phyloP scores from a whole-genome alignment of 2,797 vertebrate genomes.

The Enteromius fasciolatus region DNA sequence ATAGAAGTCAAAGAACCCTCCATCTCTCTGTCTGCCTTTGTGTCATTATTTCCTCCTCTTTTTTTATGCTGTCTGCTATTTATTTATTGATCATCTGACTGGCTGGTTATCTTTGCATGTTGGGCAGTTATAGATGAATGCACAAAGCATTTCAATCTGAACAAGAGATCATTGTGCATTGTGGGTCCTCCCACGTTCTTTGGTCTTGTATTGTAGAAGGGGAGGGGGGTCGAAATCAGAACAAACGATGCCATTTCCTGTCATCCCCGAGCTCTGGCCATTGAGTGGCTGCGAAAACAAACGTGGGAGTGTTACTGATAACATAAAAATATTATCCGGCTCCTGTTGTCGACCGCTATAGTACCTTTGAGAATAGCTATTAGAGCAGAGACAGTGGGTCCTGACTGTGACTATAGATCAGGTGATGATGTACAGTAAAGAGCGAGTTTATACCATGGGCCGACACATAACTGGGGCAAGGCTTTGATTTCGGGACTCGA shows the following conservation, averaged over 20 bases:
- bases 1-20: slow-evolving; percentile 41
- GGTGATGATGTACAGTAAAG: slow-evolving; percentile 53
- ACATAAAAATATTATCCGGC: slow-evolving; percentile 63
- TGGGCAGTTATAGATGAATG: slow-evolving; percentile 71
- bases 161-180: slow-evolving; percentile 67
- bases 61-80: slow-evolving; percentile 67
- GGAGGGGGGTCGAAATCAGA: slow-evolving; percentile 54
- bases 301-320: slow-evolving; percentile 61
- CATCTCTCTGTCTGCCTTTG: slow-evolving; percentile 46
- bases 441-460: slow-evolving; percentile 35
- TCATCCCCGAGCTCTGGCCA: slow-evolving; percentile 65
- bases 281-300: slow-evolving; percentile 61
- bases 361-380: slow-evolving; percentile 60
- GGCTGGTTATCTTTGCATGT: slow-evolving; percentile 73
- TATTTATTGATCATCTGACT: slow-evolving; percentile 72
- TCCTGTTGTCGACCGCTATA: slow-evolving; percentile 55
- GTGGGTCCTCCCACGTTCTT: slow-evolving; percentile 60
- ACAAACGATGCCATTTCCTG: slow-evolving; percentile 72
- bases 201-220: slow-evolving; percentile 43
- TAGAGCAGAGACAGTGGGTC: slow-evolving; percentile 57
- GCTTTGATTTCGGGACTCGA: slow-evolving; percentile 41
- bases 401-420: slow-evolving; percentile 53
- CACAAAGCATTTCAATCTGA: slow-evolving; percentile 67
- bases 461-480: slow-evolving; percentile 38
- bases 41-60: slow-evolving; percentile 52